These are phyloP conservation scores for Macrosoma leucophasiata DNA, from an alignment of 2,888 invertebrate species.

Conservation along the genomic window DNA sequence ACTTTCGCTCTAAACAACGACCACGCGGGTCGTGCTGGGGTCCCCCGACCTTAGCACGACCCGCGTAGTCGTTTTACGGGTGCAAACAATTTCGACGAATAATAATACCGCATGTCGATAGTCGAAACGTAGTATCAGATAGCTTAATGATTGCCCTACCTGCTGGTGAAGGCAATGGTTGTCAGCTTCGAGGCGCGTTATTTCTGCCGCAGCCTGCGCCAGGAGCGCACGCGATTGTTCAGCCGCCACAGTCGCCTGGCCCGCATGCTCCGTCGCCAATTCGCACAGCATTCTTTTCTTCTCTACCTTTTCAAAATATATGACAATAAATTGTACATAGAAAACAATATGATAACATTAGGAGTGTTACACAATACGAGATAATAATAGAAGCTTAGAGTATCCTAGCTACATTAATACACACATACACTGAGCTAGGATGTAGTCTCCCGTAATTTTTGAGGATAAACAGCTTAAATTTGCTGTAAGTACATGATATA, in stretches of 20 bases:
- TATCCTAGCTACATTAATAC: too few species aligned
- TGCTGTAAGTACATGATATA: neutral
- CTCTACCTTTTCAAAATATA: conserved; percentile 47
- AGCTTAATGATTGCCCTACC: too few species aligned
- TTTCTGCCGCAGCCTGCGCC: conserved; percentile 52
- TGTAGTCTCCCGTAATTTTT: neutral
- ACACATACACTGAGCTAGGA: neutral
- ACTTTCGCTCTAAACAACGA: too few species aligned
- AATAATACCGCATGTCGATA: too few species aligned
- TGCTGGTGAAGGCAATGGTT: conserved; percentile 52
- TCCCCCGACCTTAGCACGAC: too few species aligned
- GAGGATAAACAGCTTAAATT: neutral
- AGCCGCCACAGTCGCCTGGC: conserved; percentile 53
- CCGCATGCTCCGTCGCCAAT: conserved; percentile 58
- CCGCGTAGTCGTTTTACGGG: too few species aligned
- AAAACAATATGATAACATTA: neutral
- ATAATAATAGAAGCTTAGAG: too few species aligned
- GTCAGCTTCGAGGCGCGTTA: conserved; percentile 53
- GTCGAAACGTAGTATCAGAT: too few species aligned
- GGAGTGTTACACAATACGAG: too few species aligned
- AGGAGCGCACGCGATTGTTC: conserved; percentile 57
- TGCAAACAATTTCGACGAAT: too few species aligned
- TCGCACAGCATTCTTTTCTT: conserved; percentile 52
- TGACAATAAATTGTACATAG: neutral
- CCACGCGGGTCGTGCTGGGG: too few species aligned